phyloP scores from a whole-genome alignment of 2,113 vertebrate species.

The Pseudolaguvia tuberculata region DNA sequence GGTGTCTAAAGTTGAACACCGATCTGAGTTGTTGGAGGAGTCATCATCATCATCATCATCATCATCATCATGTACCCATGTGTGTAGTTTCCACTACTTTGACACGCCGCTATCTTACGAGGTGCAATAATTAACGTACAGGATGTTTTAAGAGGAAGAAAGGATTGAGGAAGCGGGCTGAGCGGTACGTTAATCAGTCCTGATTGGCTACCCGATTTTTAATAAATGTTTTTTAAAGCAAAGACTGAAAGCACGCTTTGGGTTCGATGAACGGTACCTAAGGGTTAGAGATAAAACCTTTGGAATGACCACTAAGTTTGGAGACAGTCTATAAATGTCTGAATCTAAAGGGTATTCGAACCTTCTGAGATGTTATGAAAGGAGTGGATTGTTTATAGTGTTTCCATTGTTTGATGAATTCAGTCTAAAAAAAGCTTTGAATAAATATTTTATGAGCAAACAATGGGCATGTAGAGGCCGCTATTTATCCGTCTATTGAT shows the following conservation, averaged over 20 bases:
- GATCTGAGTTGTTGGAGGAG: no score
- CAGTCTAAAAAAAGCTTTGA: not conserved
- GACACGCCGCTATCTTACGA: not conserved
- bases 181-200: conserved; percentile 69
- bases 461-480: not conserved
- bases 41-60: not conserved
- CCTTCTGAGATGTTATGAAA: no score
- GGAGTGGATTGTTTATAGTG: not conserved
- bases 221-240: conserved; percentile 62
- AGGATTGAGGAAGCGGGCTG: conserved; percentile 70
- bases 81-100: not conserved
- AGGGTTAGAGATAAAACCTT: conserved; percentile 5
- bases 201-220: conserved; percentile 63
- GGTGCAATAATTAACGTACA: conserved; percentile 65
- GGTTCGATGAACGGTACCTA: not conserved
- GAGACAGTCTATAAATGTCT: no score
- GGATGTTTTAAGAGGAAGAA: conserved; percentile 62
- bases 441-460: not conserved
- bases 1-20: not conserved
- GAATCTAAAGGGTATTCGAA: no score
- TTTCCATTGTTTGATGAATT: not conserved
- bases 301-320: conserved; percentile 7
- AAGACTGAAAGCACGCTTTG: conserved; percentile 53
- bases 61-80: not conserved
- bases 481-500: not conserved